Conservation (phyloP, 2,113 vertebrate species). For the Xiphophorus maculatus region DNA sequence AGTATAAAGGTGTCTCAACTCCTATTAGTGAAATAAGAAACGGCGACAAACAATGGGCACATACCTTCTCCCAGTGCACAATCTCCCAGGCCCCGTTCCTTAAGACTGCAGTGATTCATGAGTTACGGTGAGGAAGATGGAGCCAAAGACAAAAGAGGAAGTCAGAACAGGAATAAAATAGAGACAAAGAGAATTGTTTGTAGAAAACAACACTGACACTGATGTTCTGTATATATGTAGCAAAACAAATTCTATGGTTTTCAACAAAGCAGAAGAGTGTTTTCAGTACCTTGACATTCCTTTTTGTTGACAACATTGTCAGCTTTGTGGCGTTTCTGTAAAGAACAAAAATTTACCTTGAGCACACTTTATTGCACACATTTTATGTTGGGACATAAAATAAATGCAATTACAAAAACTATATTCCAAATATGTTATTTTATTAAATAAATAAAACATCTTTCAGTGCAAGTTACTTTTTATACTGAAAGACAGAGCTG, state of each 20-base stretch:
- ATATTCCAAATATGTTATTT: neutral
- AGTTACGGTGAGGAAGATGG: constrained; percentile 15
- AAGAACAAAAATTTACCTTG: constrained; percentile 9
- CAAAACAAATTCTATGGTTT: neutral
- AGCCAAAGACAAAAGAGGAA: neutral
- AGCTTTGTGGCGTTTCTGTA: constrained; percentile 96
- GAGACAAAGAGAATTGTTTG: neutral
- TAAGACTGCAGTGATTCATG: constrained; percentile 81
- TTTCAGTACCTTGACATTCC: constrained; percentile 91
- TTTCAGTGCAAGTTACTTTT: neutral
- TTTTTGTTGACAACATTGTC: constrained; percentile 96
- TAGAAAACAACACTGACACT: neutral
- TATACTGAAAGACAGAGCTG: neutral
- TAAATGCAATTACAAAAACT: neutral
- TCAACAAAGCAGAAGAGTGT: neutral
- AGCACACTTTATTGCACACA: neutral
- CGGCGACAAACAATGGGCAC: constrained; percentile 15
- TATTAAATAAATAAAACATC: neutral
- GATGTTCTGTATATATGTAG: neutral
- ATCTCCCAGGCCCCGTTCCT: constrained; percentile 98
- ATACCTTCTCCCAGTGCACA: constrained; percentile 99
- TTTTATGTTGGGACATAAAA: neutral
- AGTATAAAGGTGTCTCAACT: constrained; percentile 17
- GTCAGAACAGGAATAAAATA: neutral
- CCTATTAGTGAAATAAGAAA: neutral